phyloP scores from a whole-genome alignment of 1,140 invertebrate genomes.

The Drosophila lacertosa region DNA sequence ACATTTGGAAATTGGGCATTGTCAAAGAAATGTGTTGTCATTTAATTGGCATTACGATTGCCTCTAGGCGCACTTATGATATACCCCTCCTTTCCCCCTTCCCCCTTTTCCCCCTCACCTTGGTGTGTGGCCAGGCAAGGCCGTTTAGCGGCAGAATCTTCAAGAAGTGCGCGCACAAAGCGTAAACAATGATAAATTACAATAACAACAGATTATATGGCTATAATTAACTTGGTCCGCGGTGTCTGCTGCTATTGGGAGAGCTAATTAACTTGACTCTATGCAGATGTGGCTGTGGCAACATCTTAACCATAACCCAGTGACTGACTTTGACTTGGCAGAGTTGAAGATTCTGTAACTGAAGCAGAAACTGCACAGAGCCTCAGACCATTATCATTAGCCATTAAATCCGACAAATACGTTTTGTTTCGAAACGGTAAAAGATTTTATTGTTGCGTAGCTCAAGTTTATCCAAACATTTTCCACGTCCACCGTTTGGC shows the following conservation, averaged over 20 bases:
- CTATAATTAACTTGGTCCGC: constrained; percentile 60
- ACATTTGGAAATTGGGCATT: constrained; percentile 36
- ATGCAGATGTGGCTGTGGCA: constrained; percentile 25
- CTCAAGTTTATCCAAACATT: constrained; percentile 66
- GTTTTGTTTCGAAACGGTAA: constrained; percentile 13
- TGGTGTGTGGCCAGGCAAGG: constrained; percentile 15
- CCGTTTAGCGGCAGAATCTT: constrained; percentile 48
- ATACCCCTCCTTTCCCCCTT: background rate
- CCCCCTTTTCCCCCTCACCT: background rate
- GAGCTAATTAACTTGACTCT: constrained; percentile 69
- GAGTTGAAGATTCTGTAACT: constrained; percentile 62
- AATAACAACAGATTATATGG: constrained; percentile 56
- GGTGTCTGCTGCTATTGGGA: constrained; percentile 29
- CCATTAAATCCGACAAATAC: constrained; percentile 7
- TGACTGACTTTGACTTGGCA: constrained; percentile 64
- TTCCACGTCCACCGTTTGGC: constrained; percentile 36
- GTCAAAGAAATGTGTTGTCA: constrained; percentile 59
- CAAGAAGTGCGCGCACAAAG: constrained; percentile 72
- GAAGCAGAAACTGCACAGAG: constrained; percentile 8
- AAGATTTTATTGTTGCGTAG: constrained; percentile 56
- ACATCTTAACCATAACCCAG: constrained; percentile 64
- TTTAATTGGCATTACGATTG: constrained; percentile 63
- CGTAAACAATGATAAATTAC: constrained; percentile 76
- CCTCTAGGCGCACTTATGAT: constrained; percentile 32
- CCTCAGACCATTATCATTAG: constrained; percentile 8